Evolutionary conservation across 2,113 vertebrate genomes (phyloP).

Genomic region (Nesogale talazaci): DNA sequence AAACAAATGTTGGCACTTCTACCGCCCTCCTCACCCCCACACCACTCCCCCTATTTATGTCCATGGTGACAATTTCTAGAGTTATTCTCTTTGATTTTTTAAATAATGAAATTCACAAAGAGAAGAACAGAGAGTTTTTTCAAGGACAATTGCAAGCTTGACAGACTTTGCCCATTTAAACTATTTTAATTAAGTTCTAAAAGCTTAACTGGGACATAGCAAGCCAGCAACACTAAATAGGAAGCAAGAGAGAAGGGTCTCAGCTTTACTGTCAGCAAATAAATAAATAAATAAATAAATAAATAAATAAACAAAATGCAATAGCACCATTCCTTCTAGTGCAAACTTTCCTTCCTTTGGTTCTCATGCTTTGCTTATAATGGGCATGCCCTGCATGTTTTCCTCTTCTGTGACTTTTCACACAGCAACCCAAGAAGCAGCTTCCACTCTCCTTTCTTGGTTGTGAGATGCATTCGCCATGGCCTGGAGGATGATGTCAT

Average conservation of each 20-base stretch:
- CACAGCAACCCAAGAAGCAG: neutral
- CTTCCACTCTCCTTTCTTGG: neutral
- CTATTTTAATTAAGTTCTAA: conserved; percentile 74
- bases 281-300: too few species aligned
- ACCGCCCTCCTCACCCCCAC: neutral
- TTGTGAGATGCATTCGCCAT: neutral
- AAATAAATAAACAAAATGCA: conserved; percentile 3
- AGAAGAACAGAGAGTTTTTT: conserved; percentile 59
- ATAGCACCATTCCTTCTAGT: conserved; percentile 3
- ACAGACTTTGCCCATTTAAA: conserved; percentile 64
- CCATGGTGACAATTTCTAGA: conserved; percentile 39
- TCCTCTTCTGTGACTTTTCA: neutral
- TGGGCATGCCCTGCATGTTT: neutral
- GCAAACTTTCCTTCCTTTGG: neutral
- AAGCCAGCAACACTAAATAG: conserved; percentile 54
- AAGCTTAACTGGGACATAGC: conserved; percentile 68
- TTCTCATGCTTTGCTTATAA: neutral
- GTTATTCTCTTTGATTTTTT: conserved; percentile 50
- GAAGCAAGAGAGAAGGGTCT: conserved; percentile 41
- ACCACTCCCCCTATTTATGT: conserved; percentile 60
- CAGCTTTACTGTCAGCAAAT: neutral
- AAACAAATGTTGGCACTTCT: neutral
- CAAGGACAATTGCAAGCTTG: conserved; percentile 58
- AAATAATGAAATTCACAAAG: conserved; percentile 69
- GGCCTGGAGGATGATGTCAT: too few species aligned